Evolutionary conservation across 2,888 invertebrate species (phyloP).

Genomic region (Venustoraphidia nigricollis): DNA sequence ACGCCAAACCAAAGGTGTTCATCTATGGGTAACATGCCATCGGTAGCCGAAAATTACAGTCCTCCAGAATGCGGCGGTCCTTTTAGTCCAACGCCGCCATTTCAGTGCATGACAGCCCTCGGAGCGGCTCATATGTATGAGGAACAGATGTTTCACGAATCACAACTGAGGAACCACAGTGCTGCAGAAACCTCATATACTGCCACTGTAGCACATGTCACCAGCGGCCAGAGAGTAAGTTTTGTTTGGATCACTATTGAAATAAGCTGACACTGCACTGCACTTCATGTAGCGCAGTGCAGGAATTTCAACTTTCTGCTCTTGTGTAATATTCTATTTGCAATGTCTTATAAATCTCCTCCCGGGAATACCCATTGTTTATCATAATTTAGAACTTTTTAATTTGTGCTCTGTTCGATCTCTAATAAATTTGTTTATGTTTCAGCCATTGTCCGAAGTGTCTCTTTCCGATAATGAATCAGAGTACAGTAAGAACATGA

Average conservation of each 20-base stretch:
- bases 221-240: constrained; percentile 27
- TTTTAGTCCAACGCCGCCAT: constrained; percentile 37
- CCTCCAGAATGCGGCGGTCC: constrained; percentile 36
- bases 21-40: constrained; percentile 28
- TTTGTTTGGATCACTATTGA: neutral
- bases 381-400: no score
- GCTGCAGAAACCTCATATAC: constrained; percentile 20
- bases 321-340: no score
- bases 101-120: constrained; percentile 42
- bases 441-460: constrained; percentile 36
- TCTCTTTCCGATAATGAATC: constrained; percentile 36
- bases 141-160: constrained; percentile 3
- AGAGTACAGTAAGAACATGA: constrained; percentile 35
- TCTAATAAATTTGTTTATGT: constrained; percentile 2
- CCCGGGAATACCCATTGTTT: no score
- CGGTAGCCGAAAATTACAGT: constrained; percentile 38
- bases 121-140: constrained; percentile 19
- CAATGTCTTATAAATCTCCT: no score
- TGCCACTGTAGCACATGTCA: constrained; percentile 15
- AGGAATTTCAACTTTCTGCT: no score
- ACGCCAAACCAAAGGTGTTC: constrained; percentile 19
- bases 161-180: constrained; percentile 18
- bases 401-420: no score
- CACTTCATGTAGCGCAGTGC: no score
- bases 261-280: no score